Conservation (phyloP, 2,888 invertebrate species). For the Leucoptera coffeella region DNA sequence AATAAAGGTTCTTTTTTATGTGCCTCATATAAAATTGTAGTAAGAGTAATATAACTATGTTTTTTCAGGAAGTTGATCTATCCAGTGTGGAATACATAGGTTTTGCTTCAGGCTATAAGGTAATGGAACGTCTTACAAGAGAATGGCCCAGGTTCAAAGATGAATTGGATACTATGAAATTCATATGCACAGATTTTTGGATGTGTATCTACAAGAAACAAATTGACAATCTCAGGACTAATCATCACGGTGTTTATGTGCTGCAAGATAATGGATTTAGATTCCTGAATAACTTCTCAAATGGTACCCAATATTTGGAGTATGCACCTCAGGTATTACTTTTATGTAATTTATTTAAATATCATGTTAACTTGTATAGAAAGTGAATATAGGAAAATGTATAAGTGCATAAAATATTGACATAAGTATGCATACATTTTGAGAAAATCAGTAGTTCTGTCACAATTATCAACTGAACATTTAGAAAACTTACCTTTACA, state of each 20-base stretch:
- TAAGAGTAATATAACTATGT: neutral
- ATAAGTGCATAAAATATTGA: no score
- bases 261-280: constrained; percentile 93
- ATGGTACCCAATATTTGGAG: constrained; percentile 86
- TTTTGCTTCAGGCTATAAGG: constrained; percentile 76
- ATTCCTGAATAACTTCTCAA: constrained; percentile 82
- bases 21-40: neutral
- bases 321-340: constrained; percentile 72
- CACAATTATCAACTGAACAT: no score
- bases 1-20: no score
- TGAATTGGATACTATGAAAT: constrained; percentile 96
- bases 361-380: neutral
- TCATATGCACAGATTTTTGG: constrained; percentile 99
- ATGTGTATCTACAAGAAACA: constrained; percentile 96
- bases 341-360: constrained; percentile 1
- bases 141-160: constrained; percentile 94
- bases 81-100: constrained; percentile 79
- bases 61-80: constrained; percentile 56
- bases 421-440: no score
- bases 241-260: constrained; percentile 97
- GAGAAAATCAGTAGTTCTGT: no score
- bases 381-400: no score
- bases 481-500: no score
- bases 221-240: constrained; percentile 94
- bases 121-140: constrained; percentile 81